Conservation (phyloP, 2,113 vertebrate genomes). For the zebrafish (Danio rerio) region DNA sequence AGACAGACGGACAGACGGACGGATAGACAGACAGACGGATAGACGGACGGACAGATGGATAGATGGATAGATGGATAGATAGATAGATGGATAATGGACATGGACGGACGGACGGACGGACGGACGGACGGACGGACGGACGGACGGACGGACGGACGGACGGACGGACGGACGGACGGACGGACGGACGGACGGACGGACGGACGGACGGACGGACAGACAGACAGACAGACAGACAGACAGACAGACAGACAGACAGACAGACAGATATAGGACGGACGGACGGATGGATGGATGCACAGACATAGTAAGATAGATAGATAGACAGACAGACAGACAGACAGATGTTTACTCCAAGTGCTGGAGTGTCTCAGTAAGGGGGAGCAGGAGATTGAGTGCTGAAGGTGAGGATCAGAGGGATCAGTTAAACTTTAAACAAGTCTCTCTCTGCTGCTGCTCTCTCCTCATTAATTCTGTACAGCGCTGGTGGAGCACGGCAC, state of each 20-base stretch:
- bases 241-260: not conserved
- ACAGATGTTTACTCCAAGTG: no score
- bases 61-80: not conserved
- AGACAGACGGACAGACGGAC: not conserved
- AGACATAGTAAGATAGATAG: not conserved
- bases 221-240: not conserved
- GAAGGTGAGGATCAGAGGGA: constrained; percentile 51
- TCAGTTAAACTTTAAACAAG: constrained; percentile 50
- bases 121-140: not conserved
- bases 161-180: not conserved
- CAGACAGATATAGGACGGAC: constrained; percentile 33
- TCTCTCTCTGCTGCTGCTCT: constrained; percentile 17
- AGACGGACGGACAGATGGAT: not conserved
- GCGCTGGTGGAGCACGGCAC: not conserved
- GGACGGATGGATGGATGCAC: not conserved
- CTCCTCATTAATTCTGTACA: constrained; percentile 26
- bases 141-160: not conserved
- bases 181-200: not conserved
- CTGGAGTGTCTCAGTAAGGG: constrained; percentile 3
- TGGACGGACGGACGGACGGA: no score
- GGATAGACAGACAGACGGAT: not conserved
- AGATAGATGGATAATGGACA: not conserved
- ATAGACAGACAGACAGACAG: not conserved
- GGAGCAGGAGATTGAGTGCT: constrained; percentile 37
- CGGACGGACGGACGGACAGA: not conserved